Evolutionary conservation across 2,888 invertebrate species (phyloP), one percentile per base, ranked within the genome.

Genomic region (Cantharis lateralis): DNA sequence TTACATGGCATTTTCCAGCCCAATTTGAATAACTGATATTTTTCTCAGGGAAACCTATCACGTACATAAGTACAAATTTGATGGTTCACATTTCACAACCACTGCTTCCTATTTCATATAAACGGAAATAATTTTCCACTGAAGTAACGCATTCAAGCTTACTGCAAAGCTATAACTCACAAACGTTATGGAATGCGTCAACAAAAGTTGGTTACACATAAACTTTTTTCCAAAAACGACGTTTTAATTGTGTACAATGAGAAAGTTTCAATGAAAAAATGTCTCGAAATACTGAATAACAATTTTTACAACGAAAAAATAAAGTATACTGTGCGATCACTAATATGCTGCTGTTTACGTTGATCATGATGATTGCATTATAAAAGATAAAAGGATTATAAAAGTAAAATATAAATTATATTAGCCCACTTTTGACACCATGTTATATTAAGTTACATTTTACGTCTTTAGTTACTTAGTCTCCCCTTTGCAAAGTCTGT

Each of bases 101-200:
- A 48, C 48, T n/a, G 48, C 48, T 48, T 66, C 64, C 20, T 20
- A 20, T 66, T 66, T 66, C 64, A 18, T 13, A 20, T 16, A 10
- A 66, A 66, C n/a, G 64, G 64, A 66, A 66, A 66, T 66, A 66
- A 66, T 66, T 66, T 66, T 66, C 64, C 64, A 66, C 64, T 66
- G 24, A 66, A 66, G 64, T n/a, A 66, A n/a, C 20, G 64, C 64
- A 66, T 18, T 24, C 20, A 66, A 66, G 64, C 64, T 66, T 66
- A 66, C 18, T 15, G 13, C 9, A 18, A 66, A 18, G 24, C 64
- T 9, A 66, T 66, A 66, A 66, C 64, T 66, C 64, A 66, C 64
- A 66, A 16, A 66, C 64, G 20, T n/a, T 66, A 66, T 24, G 24
- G 24, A 66, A 66, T 24, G 64, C 18, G 20, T 66, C 64, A 16